A percentile compares a stretch with the other conserved stretches of the same genome.
These are phyloP conservation scores for Phyllotis vaccarum DNA, from an alignment of 2,797 vertebrate species.

Conservation along the genomic window DNA sequence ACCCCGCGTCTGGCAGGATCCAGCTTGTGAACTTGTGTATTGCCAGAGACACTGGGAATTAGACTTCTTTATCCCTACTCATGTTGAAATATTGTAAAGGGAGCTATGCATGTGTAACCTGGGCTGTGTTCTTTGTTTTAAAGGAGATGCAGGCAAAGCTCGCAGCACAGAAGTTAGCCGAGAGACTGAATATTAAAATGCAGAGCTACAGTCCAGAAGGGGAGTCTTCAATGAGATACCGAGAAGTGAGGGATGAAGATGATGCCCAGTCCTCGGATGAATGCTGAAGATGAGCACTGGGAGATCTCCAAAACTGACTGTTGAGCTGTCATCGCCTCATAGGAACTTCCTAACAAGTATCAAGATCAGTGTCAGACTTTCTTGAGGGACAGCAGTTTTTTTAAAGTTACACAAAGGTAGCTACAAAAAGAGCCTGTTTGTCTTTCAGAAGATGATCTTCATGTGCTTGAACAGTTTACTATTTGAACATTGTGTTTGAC, in stretches of 20 bases:
- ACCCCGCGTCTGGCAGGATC: background rate
- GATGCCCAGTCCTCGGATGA: constrained; percentile 91
- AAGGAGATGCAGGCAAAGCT: constrained; percentile 96
- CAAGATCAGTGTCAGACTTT: constrained; percentile 60
- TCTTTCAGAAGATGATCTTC: constrained; percentile 66
- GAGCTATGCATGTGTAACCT: constrained; percentile 38
- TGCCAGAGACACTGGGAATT: background rate
- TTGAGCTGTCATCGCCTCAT: background rate
- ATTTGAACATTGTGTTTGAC: constrained; percentile 68
- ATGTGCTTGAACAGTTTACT: constrained; percentile 63
- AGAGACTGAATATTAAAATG: constrained; percentile 92
- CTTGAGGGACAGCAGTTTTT: constrained; percentile 54
- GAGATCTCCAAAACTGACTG: background rate
- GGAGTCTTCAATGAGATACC: constrained; percentile 90
- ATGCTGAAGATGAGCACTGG: constrained; percentile 41
- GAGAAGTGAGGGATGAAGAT: constrained; percentile 93
- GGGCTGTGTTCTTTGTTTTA: constrained; percentile 68
- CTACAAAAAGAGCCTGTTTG: constrained; percentile 43
- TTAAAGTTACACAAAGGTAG: constrained; percentile 46
- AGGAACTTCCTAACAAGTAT: constrained; percentile 60
- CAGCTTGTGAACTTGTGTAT: background rate
- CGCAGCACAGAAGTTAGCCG: constrained; percentile 95
- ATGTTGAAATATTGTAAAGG: background rate
- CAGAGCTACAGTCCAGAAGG: constrained; percentile 90
- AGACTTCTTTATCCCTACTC: background rate